These are phyloP conservation scores for Iphiclides podalirius DNA, from an alignment of 2,888 invertebrate genomes.

Conservation along the genomic window DNA sequence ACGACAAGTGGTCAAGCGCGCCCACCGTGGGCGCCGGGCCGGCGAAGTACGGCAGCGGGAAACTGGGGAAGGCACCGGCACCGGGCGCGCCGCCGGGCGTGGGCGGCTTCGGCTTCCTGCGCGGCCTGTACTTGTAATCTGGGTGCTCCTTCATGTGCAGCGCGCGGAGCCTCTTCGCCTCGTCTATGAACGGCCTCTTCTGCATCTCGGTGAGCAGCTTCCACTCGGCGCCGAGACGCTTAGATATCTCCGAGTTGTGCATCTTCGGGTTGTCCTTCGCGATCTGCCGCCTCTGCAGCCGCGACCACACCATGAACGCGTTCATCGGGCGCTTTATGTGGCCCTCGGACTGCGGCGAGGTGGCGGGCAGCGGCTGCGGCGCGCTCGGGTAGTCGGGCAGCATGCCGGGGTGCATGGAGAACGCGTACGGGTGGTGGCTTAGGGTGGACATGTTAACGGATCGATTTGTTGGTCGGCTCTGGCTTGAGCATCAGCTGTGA, in stretches of 20 bases:
- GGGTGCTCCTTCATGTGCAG: slow-evolving; percentile 95
- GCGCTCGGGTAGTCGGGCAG: slow-evolving; percentile 66
- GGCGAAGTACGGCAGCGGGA: slow-evolving; percentile 83
- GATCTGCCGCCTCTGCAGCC: slow-evolving; percentile 94
- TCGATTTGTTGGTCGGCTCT: slow-evolving; percentile 34
- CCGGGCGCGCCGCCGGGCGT: slow-evolving; percentile 72
- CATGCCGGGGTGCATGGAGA: slow-evolving; percentile 75
- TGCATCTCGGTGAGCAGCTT: slow-evolving; percentile 91
- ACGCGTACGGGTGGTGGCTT: slow-evolving; percentile 77
- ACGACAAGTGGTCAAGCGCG: slow-evolving; percentile 81
- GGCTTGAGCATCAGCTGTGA: slow-evolving; percentile 39
- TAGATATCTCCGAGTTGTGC: slow-evolving; percentile 95
- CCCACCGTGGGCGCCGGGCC: slow-evolving; percentile 80
- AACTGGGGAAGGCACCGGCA: slow-evolving; percentile 81
- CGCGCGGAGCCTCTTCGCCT: slow-evolving; percentile 93
- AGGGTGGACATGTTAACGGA: slow-evolving; percentile 62
- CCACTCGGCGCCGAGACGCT: slow-evolving; percentile 96
- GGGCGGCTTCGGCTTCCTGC: slow-evolving; percentile 90
- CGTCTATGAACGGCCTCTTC: slow-evolving; percentile 96
- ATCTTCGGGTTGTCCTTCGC: slow-evolving; percentile 96
- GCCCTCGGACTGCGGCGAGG: slow-evolving; percentile 80
- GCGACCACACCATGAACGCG: slow-evolving; percentile 98
- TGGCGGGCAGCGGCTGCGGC: slow-evolving; percentile 68
- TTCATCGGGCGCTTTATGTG: slow-evolving; percentile 99
- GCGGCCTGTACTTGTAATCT: slow-evolving; percentile 93